A percentile compares a stretch with the other conserved stretches of the same genome.
These are phyloP conservation scores for Microctonus hyperodae DNA, from an alignment of 2,888 invertebrate genomes.

Conservation along the genomic window DNA sequence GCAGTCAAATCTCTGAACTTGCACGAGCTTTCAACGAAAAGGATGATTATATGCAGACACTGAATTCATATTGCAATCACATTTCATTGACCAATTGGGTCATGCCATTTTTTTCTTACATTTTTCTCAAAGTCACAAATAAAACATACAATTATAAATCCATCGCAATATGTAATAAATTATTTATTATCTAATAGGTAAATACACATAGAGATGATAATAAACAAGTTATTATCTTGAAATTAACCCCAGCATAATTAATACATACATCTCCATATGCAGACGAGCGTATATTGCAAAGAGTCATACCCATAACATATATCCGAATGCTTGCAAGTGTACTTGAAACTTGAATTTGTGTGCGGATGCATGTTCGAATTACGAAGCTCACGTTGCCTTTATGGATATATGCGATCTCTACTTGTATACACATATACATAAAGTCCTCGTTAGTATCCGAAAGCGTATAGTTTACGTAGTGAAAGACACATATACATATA, in stretches of 20 bases:
- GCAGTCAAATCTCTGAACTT: background rate
- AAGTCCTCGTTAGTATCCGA: conserved; percentile 46
- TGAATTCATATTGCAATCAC: background rate
- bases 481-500: conserved; percentile 40
- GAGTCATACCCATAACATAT: conserved; percentile 10
- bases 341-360: conserved; percentile 20
- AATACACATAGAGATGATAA: background rate
- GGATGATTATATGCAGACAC: background rate
- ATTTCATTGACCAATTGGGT: background rate
- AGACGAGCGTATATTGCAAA: conserved; percentile 17
- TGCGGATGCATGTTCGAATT: conserved; percentile 24
- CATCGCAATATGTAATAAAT: background rate
- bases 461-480: conserved; percentile 49
- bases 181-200: background rate
- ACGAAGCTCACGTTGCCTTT: conserved; percentile 27
- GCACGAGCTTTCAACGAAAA: background rate
- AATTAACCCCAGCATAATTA: conserved; percentile 15
- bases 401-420: conserved; percentile 27
- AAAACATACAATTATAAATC: background rate
- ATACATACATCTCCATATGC: conserved; percentile 20
- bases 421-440: conserved; percentile 38
- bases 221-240: conserved; percentile 23
- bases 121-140: background rate
- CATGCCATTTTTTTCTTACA: background rate
- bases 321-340: conserved; percentile 10